Evolutionary conservation across 2,797 vertebrate species (phyloP).

Genomic region (Brachymystax lenok): DNA sequence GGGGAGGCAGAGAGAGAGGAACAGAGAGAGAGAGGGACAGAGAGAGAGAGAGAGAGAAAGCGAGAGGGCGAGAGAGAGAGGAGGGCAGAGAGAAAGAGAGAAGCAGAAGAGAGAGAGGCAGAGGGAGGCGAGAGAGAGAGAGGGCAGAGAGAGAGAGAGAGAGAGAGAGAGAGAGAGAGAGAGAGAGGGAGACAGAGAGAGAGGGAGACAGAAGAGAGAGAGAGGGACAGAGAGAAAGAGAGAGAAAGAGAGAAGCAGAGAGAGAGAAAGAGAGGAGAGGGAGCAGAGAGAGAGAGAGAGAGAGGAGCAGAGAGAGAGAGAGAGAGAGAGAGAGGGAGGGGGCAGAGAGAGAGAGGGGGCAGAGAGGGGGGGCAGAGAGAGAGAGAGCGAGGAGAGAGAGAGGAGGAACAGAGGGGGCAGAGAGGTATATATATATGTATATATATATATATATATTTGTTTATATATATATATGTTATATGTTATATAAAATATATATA

Average conservation of each 20-base stretch:
- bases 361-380: no score
- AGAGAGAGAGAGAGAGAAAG: neutral
- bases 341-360: no score
- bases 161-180: neutral
- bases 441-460: no score
- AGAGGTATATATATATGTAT: no score
- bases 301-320: no score
- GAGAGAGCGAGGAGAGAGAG: no score
- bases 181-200: neutral
- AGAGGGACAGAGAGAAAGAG: neutral
- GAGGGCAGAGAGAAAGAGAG: constrained; percentile 64
- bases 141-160: neutral
- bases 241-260: neutral
- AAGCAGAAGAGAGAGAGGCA: neutral
- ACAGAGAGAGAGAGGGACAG: neutral
- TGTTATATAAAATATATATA: no score
- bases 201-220: no score
- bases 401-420: no score
- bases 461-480: no score
- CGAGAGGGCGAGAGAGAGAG: neutral
- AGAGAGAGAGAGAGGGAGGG: no score
- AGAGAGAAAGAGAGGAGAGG: no score
- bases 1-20: neutral
- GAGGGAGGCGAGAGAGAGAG: neutral
- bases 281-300: neutral